Conservation (phyloP, 1,140 invertebrate species). For the Pachyrhynchus sulphureomaculatus region DNA sequence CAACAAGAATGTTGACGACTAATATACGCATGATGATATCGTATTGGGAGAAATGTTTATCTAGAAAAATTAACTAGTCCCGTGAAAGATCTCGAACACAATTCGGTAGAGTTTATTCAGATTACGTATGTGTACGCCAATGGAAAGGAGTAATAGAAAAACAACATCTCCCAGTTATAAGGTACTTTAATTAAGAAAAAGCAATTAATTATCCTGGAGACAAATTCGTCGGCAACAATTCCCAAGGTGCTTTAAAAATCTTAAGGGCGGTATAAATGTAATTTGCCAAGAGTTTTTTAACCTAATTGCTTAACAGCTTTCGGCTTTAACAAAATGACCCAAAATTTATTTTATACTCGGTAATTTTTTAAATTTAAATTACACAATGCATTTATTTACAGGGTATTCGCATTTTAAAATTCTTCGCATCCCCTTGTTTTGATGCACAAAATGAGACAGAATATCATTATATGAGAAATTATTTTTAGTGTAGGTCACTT, state of each 20-base stretch:
- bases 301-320: conserved; percentile 13
- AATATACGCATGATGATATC: too few relatives aligned
- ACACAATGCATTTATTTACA: background rate
- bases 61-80: too few relatives aligned
- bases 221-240: conserved; percentile 17
- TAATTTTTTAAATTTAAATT: background rate
- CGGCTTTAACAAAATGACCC: background rate
- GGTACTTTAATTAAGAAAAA: conserved; percentile 30
- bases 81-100: too few relatives aligned
- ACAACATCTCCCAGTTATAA: conserved; percentile 4
- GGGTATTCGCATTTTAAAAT: too few relatives aligned
- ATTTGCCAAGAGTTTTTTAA: conserved; percentile 19
- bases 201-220: conserved; percentile 28
- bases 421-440: too few relatives aligned
- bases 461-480: too few relatives aligned
- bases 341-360: background rate
- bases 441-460: too few relatives aligned
- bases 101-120: background rate
- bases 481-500: too few relatives aligned
- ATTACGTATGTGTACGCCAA: background rate
- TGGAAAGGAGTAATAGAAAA: background rate
- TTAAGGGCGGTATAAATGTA: conserved; percentile 23
- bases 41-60: too few relatives aligned
- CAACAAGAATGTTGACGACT: too few relatives aligned
- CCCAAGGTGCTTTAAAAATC: conserved; percentile 28